Conservation (phyloP, 2,113 vertebrate genomes). For the Rhinolophus sinicus region DNA sequence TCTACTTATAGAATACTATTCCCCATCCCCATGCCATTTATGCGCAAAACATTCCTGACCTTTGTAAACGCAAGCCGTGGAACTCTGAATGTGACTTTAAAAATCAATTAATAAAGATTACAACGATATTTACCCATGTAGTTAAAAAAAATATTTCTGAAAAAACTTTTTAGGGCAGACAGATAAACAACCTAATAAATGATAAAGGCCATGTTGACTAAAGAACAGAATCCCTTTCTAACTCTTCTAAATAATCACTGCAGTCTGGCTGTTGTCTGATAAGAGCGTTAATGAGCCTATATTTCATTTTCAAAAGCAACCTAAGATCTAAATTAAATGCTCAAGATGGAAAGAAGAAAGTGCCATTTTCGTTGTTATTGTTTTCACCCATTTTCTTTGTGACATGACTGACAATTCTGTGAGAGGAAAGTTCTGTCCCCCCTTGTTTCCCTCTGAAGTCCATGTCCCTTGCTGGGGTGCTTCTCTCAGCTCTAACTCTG, state of each 20-base stretch:
- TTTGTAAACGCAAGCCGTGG: conserved; percentile 61
- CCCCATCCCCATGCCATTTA: background rate
- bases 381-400: conserved; percentile 63
- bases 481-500: background rate
- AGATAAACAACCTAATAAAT: conserved; percentile 71
- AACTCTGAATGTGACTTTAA: conserved; percentile 67
- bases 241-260: conserved; percentile 61
- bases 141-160: conserved; percentile 31
- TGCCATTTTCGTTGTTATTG: background rate
- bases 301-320: conserved; percentile 75
- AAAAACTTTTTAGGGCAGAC: conserved; percentile 67
- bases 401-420: conserved; percentile 26
- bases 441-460: background rate
- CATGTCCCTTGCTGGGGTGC: background rate
- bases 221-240: conserved; percentile 50
- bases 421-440: conserved; percentile 27
- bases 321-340: conserved; percentile 74
- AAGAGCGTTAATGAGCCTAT: conserved; percentile 69
- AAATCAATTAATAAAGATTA: conserved; percentile 72
- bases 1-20: conserved; percentile 50
- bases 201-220: conserved; percentile 67
- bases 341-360: conserved; percentile 33
- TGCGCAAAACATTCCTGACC: conserved; percentile 67
- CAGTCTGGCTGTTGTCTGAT: conserved; percentile 63
- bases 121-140: conserved; percentile 64